A percentile compares a stretch with the other conserved stretches of the same genome.
Evolutionary conservation across 2,113 vertebrate genomes (phyloP).

Genomic region (Phylloscopus whistleri): DNA sequence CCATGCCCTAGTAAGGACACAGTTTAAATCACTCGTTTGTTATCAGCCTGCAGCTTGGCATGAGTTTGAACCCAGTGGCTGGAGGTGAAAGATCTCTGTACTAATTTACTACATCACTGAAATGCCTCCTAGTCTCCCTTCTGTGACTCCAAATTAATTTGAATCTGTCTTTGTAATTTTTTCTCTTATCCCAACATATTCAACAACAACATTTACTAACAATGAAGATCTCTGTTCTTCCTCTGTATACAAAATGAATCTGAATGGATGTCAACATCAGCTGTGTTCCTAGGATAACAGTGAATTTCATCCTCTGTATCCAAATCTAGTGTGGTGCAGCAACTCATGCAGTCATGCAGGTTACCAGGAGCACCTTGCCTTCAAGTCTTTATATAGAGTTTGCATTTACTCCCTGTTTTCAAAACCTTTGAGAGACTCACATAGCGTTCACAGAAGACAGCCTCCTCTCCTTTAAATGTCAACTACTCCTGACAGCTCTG

Average conservation of each 20-base stretch:
- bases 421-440: background rate
- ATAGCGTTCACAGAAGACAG: background rate
- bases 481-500: constrained; percentile 19
- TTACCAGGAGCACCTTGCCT: background rate
- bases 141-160: constrained; percentile 6
- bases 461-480: constrained; percentile 12
- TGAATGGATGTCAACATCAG: background rate
- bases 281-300: background rate
- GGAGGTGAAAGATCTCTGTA: constrained; percentile 36
- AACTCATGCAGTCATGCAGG: background rate
- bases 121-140: constrained; percentile 14
- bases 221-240: background rate
- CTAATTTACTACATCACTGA: constrained; percentile 41
- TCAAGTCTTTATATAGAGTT: background rate
- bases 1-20: background rate
- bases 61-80: constrained; percentile 29
- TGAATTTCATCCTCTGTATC: background rate
- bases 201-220: background rate
- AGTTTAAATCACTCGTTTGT: background rate
- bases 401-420: background rate
- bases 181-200: background rate
- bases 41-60: constrained; percentile 24
- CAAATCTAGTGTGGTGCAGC: background rate
- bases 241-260: background rate
- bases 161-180: background rate